Evolutionary conservation across 2,888 invertebrate species (phyloP), one percentile per base, ranked within the genome.

Genomic region (Archips crataeganus): DNA sequence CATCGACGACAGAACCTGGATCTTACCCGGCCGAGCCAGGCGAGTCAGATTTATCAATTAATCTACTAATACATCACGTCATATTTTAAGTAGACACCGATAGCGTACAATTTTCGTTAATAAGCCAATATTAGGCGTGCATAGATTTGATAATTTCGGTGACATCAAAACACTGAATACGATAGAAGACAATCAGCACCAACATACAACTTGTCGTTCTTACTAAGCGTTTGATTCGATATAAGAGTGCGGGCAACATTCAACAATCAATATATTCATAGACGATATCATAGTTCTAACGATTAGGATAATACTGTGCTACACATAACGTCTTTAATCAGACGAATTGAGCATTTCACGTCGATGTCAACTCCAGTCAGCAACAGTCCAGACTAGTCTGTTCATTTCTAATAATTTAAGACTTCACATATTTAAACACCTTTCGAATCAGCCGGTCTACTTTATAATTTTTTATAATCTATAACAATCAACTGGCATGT

Each of bases 41-140:
- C 32, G 69, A 69, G 73, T 69, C 68, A 68, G 45, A 34, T 64
- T 67, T 51, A 67, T n/a, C 51, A 65, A 60, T 61, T 61, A 71
- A 54, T 42, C 62, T 73, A 73, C 57, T 39, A 39, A 68, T 69
- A 68, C 32, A 39, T 39, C 39, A 57, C 39, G 57, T n/a, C 34
- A 68, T 72, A 68, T 39, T 47, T 63, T 72, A 72, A 57, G 64
- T 73, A 73, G 68, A 73, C 68, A 73, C 59, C 68, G 73, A 69
- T 54, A 62, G 39, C 71, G 61, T 39, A 61, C 2, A 61, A 68
- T 59, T 66, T 57, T 66, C 42, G 47, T 64, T 69, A 66, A n/a
- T 57, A 62, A 72, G 72, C 62, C 61, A 60, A 66, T 67, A 72
- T 47, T 49, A 69, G 61, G 67, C 71, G 68, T 73, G 73, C 73